phyloP scores from a whole-genome alignment of 2,888 invertebrate species.

The Spodoptera exigua region DNA sequence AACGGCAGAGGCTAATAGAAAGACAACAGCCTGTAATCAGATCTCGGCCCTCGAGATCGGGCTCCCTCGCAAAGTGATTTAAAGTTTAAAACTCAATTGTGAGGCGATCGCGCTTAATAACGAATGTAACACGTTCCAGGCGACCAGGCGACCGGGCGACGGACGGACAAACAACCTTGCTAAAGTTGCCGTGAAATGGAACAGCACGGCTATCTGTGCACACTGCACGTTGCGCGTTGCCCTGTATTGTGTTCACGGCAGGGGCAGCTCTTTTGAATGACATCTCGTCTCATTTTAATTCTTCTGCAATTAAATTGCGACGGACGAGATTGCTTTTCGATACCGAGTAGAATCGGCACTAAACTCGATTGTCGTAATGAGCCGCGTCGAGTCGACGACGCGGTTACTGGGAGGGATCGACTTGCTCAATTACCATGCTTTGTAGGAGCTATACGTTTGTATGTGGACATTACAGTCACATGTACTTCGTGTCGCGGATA shows the following conservation, averaged over 20 bases:
- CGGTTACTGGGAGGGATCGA: constrained; percentile 62
- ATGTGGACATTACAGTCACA: constrained; percentile 54
- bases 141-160: constrained; percentile 24
- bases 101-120: constrained; percentile 59
- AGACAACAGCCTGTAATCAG: constrained; percentile 77
- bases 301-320: constrained; percentile 34
- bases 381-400: constrained; percentile 56
- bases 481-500: constrained; percentile 62
- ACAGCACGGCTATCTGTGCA: constrained; percentile 48
- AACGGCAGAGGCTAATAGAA: constrained; percentile 69
- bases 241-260: constrained; percentile 3
- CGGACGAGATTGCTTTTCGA: constrained; percentile 53
- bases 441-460: too few species aligned
- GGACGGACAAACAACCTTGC: constrained; percentile 61
- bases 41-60: constrained; percentile 63
- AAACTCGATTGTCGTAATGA: constrained; percentile 62
- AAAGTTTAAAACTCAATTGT: constrained; percentile 68
- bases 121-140: constrained; percentile 55
- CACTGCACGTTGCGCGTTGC: constrained; percentile 24
- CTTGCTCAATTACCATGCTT: constrained; percentile 65
- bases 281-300: constrained; percentile 32
- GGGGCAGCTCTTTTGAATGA: constrained; percentile 7
- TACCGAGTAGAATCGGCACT: constrained; percentile 53
- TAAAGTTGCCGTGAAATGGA: constrained; percentile 72
- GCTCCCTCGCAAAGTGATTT: constrained; percentile 70